Base-by-base conservation (phyloP, 2,888 invertebrate genomes). In the Dichetophora obliterata region DNA sequence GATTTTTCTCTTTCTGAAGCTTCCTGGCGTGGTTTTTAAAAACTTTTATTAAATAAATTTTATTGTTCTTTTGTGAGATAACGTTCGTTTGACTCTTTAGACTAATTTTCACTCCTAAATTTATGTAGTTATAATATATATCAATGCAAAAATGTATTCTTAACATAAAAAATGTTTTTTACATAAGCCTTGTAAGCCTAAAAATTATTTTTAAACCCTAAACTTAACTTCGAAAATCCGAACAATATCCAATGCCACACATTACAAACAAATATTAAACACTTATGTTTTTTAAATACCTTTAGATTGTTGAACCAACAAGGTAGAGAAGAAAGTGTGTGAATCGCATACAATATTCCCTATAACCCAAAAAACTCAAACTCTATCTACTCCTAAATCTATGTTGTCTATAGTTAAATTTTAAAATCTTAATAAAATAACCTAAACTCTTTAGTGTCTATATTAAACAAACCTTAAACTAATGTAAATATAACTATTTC, bases 221-320 rank as follows among this genome's bases (percentile, higher is more conserved):
- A 31, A 31, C 31, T 31, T 31, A 31, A 5, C 31, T 92, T 96
- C 85, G 95, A 95, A 54, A 96, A 96, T 11, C 92, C 95, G 79
- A 91, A 92, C 78, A 31, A 31, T 31, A 5, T 5, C 5, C 31
- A 3, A 31, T 31, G 5, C 31, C 3, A 31, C 31, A 31, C 31
- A 5, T 31, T 31, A 31, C 31, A 31, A n/a, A n/a, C n/a, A n/a
- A 59, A 16, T 59, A 27, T 14, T 59, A 5, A 14, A 59, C 3
- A n/a, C 54, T 11, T 54, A 43, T 43, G 14, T 43, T 11, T 43
- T 11, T 14, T 1, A 43, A 43, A 59, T 5, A 22, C 9, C 57
- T 22, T 3, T 59, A 59, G 22, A 11, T 24, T 3, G 8, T 43
- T 22, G 3, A 27, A 66, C 66, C 37, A 66, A 37, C 66, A 37